These are phyloP conservation scores for Todiramphus saurophagus DNA, from an alignment of 2,113 vertebrate genomes.

Conservation along the genomic window DNA sequence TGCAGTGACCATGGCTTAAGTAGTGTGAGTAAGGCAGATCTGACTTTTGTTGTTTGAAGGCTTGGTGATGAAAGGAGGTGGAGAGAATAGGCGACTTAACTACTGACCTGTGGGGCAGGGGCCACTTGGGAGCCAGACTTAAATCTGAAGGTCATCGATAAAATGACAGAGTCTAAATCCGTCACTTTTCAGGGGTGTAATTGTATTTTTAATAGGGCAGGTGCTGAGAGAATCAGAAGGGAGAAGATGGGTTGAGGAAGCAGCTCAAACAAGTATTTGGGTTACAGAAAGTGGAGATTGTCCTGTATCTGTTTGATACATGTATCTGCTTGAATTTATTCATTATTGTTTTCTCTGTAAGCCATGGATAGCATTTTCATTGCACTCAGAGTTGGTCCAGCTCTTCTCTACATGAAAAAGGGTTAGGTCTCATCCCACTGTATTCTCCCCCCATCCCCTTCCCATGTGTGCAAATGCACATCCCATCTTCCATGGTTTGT, in stretches of 20 bases:
- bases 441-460: background rate
- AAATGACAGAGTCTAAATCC: conserved; percentile 48
- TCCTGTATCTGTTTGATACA: background rate
- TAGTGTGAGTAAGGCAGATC: conserved; percentile 1
- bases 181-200: background rate
- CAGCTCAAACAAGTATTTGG: background rate
- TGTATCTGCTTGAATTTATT: background rate
- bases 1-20: conserved; percentile 14
- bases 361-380: background rate
- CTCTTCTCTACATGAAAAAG: background rate
- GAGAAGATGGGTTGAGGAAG: background rate
- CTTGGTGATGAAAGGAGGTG: conserved; percentile 53
- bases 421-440: background rate
- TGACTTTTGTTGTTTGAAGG: conserved; percentile 68
- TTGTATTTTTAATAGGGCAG: conserved; percentile 70
- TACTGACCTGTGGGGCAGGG: conserved; percentile 82
- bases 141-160: conserved; percentile 66
- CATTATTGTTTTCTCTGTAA: background rate
- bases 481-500: background rate
- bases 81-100: conserved; percentile 87
- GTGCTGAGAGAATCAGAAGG: conserved; percentile 31
- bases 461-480: background rate
- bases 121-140: conserved; percentile 74
- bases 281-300: background rate
- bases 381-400: background rate